Evolutionary conservation across 2,113 vertebrate genomes (phyloP).

Genomic region (Dendropsophus ebraccatus): DNA sequence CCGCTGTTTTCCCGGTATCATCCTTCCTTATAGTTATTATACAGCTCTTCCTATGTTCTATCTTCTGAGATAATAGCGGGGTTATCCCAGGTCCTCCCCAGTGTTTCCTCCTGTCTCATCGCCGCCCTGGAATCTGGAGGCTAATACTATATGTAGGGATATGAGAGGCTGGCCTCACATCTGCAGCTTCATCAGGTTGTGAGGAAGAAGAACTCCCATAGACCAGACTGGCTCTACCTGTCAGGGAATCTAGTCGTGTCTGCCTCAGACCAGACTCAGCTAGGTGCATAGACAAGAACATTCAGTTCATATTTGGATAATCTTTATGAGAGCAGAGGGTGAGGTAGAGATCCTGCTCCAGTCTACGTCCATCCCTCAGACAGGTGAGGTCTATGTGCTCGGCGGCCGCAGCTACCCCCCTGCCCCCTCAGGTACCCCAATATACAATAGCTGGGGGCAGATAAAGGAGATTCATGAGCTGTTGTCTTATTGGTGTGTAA

Average conservation of each 20-base stretch:
- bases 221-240: slow-evolving; percentile 34
- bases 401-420: background rate
- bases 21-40: background rate
- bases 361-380: background rate
- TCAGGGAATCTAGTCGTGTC: slow-evolving; percentile 8
- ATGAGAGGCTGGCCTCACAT: background rate
- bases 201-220: background rate
- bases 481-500: background rate
- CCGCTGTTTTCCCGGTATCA: too few relatives aligned
- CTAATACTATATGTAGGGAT: too few relatives aligned
- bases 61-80: background rate
- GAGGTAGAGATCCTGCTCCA: background rate
- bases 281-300: slow-evolving; percentile 23
- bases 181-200: background rate
- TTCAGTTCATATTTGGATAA: slow-evolving; percentile 5
- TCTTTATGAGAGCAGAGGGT: slow-evolving; percentile 19
- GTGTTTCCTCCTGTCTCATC: background rate
- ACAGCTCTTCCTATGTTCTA: background rate
- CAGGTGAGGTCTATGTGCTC: slow-evolving; percentile 19
- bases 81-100: slow-evolving; percentile 7
- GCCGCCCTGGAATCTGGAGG: background rate
- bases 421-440: background rate
- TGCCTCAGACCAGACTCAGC: slow-evolving; percentile 37
- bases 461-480: background rate
- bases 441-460: background rate